Base-by-base conservation (phyloP, 2,113 vertebrate species). In the Brienomyrus brachyistius region DNA sequence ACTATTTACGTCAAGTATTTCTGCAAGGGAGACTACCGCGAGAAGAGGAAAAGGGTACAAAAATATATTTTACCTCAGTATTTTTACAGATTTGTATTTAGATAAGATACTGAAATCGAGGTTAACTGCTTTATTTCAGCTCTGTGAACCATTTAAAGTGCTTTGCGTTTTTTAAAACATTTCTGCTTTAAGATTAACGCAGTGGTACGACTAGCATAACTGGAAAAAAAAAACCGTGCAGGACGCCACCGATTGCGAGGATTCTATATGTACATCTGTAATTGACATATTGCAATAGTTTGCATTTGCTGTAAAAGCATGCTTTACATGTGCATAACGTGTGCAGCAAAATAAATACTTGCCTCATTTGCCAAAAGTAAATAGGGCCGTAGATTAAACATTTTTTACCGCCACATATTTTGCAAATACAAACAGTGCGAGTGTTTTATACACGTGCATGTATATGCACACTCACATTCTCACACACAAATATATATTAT, bases 31-130 rank as follows among this genome's bases (percentile, higher is more conserved):
- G 56, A 86, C 27, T 51, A 51, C 47, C 15, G 31, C 21, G 8
- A 80, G n/a, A 54, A 77, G n/a, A 43, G 74, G 74, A 52, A 56
- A 56, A 86, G 13, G 4, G 43, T 43, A 70, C 43, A 86, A 90
- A 90, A 86, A 74, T 89, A 83, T 90, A 90, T 90, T 90, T 90
- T 86, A 90, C 89, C 89, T 86, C 56, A 70, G 31, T 40, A 83
- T 90, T 90, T 90, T 90, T 90, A 90, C 84, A 90, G 82, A 90
- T 90, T 86, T 90, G 62, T 90, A 90, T 90, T 90, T 86, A 90
- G 45, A 86, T 70, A 86, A 66, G 56, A 6, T 89, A 54, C 27
- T 51, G 88, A 66, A 40, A 90, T 87, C 15, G 89, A 90, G 47
- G 21, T 51, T 5, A 51, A 86, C 45, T 90, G 82, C 56, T 86